These are phyloP conservation scores for Scrobipalpa atriplicella DNA, from an alignment of 2,888 invertebrate genomes.

Conservation along the genomic window DNA sequence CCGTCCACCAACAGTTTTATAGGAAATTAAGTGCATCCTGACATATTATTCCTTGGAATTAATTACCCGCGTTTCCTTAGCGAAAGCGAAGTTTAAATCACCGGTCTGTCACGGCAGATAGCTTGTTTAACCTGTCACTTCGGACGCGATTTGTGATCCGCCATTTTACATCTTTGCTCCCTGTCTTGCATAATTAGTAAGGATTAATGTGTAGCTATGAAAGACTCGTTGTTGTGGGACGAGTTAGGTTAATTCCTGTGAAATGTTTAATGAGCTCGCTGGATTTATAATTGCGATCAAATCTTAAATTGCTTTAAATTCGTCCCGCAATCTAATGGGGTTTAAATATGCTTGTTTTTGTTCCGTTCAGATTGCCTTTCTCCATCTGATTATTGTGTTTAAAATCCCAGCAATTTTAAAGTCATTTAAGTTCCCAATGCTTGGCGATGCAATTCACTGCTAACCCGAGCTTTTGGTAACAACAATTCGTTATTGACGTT, in stretches of 20 bases:
- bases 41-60: slow-evolving; percentile 77
- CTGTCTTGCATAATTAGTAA: slow-evolving; percentile 79
- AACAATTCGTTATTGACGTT: background rate
- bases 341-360: slow-evolving; percentile 24
- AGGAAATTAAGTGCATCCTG: slow-evolving; percentile 77
- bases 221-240: slow-evolving; percentile 69
- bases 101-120: slow-evolving; percentile 76
- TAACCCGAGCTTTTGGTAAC: background rate
- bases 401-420: slow-evolving; percentile 21
- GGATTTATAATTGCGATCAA: slow-evolving; percentile 31
- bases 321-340: slow-evolving; percentile 23
- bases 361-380: slow-evolving; percentile 20
- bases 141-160: slow-evolving; percentile 77
- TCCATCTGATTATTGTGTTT: slow-evolving; percentile 23
- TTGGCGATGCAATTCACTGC: background rate
- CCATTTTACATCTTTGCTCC: slow-evolving; percentile 79
- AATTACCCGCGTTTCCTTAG: slow-evolving; percentile 74
- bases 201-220: slow-evolving; percentile 77
- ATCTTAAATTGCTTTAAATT: slow-evolving; percentile 25
- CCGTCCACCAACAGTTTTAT: slow-evolving; percentile 67
- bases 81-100: slow-evolving; percentile 72
- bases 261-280: slow-evolving; percentile 28
- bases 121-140: slow-evolving; percentile 79
- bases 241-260: slow-evolving; percentile 58
- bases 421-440: slow-evolving; percentile 19